phyloP scores from a whole-genome alignment of 2,113 vertebrate genomes.

The Oceanodroma tethys region DNA sequence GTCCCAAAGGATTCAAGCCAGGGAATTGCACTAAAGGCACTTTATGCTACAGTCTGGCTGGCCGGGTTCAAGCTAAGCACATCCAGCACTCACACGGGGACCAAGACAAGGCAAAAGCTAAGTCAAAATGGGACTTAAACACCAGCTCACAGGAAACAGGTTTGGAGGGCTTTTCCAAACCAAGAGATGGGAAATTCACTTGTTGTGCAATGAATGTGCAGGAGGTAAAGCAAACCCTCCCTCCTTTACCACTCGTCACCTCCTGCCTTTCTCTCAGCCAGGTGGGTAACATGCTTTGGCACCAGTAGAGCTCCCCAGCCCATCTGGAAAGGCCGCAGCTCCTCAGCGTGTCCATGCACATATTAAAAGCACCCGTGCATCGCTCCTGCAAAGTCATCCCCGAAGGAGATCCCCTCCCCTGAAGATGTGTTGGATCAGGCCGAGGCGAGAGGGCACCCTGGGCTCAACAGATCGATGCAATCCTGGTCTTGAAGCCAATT shows the following conservation, averaged over 20 bases:
- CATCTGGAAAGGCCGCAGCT: background rate
- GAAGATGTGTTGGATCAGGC: background rate
- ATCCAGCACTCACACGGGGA: background rate
- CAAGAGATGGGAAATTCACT: background rate
- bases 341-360: background rate
- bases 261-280: background rate
- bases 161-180: background rate
- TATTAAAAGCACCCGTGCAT: background rate
- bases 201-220: background rate
- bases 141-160: fast-evolving
- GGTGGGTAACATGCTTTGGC: background rate
- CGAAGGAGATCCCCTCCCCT: background rate
- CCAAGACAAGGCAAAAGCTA: background rate
- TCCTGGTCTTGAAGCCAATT: background rate
- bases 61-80: background rate
- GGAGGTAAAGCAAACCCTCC: background rate
- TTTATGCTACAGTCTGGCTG: background rate
- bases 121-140: background rate
- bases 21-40: background rate
- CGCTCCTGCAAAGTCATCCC: background rate
- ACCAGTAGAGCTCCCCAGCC: background rate
- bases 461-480: background rate
- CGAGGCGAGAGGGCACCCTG: background rate
- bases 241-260: background rate
- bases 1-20: background rate